Evolutionary conservation across 2,797 vertebrate species (phyloP), one percentile per base, ranked within the genome.

Genomic region (Lates japonicus): DNA sequence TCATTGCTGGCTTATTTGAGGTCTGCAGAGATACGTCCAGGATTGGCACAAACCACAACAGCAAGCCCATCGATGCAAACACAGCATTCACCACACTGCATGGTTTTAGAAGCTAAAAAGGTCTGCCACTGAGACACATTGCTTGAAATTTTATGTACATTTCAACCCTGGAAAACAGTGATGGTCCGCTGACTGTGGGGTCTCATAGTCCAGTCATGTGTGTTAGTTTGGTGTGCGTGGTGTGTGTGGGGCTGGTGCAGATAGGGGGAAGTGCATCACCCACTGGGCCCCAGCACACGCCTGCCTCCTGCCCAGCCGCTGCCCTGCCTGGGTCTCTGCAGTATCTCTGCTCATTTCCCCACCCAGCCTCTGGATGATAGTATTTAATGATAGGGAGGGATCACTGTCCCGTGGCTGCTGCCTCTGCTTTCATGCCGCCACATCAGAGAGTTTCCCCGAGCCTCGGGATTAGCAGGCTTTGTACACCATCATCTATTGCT

Each of bases 381-480:
- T 89, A 92, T 94, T 94, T 92, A 93, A 93, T 95, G 94, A 95
- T 94, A 94, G 94, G 91, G 92, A 95, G 85, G 87, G 92, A 95
- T 96, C 92, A 92, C 90, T 75, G 92, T 89, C 90, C 68, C 55
- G 20, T 74, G 84, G 84, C 82, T 67, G 85, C 87, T 94, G 92
- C 86, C 93, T 90, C 70, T 86, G 78, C 93, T 95, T 95, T 95
- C 93, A 95, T 94, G 20, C 84, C 84, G 44, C 87, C 89, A 95
- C 93, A 94, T 94, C 93, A 94, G 91, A 95, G 88, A 86, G 84
- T 84, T 87, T 81, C 71, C 81, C 83, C 84, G 80, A 88, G 82
- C 83, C 80, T 81, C 19, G 74, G 93, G 92, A 95, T 95, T 83
- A 94, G 76, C 88, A 70, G 90, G 61, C 91, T 93, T 94, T 92